Evolutionary conservation across 2,113 vertebrate genomes (phyloP), one percentile per base, ranked within the genome.

Genomic region (Jaculus jaculus): DNA sequence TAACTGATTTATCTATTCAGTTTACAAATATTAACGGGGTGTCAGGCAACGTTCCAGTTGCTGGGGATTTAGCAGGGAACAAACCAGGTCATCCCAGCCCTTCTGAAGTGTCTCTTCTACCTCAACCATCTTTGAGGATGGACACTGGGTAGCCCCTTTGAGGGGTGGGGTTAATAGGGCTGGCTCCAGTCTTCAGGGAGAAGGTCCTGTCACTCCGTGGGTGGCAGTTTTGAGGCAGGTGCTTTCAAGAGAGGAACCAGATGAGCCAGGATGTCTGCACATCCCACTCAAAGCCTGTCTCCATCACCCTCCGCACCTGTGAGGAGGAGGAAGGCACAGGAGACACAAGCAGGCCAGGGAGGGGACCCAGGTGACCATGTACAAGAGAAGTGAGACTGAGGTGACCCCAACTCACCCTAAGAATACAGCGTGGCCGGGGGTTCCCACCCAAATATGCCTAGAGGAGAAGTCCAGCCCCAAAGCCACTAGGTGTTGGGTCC

Each of bases 21-120:
- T 91, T 95, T 91, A 84, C 84, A 87, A 93, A 94, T 95, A 94
- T 93, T 94, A 96, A 94, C 90, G 93, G 91, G 63, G 37, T 68
- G 73, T 42, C 94, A 94, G 88, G 77, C 90, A 63, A 90, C 60
- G 86, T 78, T 91, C 87, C 93, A 96, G 95, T 87, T 94, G 95
- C 91, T 90, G 60, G 66, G 82, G 91, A 95, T 68, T 94, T 86
- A 75, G 86, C n/a, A 58, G 15, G 51, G 83, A 94, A 95, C 92
- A 89, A 96, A 87, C 75, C 54, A 63, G 77, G 89, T 81, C 72
- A 75, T 86, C 34, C 87, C 82, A 87, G 71, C 84, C 81, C 90
- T 95, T 93, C 84, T 82, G 79, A 84, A 92, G 90, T 86, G 95
- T 74, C 85, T 51, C 73, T 63, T 87, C 90, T 91, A 94, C 68